phyloP scores from a whole-genome alignment of 2,888 invertebrate species.

The Drosophila parthenogenetica region DNA sequence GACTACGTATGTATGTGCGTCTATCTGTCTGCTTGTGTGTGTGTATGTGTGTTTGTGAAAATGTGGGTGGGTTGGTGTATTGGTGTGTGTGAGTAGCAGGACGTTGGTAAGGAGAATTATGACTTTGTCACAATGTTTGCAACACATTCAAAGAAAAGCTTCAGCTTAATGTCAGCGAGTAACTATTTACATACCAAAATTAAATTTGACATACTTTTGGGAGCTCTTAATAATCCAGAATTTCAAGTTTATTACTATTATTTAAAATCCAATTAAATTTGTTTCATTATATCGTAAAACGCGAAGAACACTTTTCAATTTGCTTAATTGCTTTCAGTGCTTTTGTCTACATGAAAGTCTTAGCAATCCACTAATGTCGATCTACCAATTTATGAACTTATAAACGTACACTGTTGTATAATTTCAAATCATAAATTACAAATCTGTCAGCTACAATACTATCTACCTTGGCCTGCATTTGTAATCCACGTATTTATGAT shows the following conservation, averaged over 20 bases:
- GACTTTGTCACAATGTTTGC: constrained; percentile 18
- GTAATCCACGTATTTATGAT: constrained; percentile 17
- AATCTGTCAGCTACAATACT: not conserved
- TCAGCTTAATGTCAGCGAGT: constrained; percentile 1
- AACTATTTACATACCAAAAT: constrained; percentile 5
- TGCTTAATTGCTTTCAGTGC: not conserved
- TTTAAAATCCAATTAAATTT: not conserved
- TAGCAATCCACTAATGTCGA: not conserved
- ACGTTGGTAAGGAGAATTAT: constrained; percentile 3
- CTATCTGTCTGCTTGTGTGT: not conserved
- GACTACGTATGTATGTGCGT: constrained; percentile 11
- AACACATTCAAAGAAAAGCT: constrained; percentile 14
- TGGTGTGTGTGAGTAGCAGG: constrained; percentile 14
- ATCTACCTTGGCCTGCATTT: not conserved
- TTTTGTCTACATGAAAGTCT: not conserved
- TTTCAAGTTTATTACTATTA: not conserved
- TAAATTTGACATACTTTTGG: constrained; percentile 12
- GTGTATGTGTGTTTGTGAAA: not conserved
- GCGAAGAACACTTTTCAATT: not conserved
- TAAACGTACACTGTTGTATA: not conserved
- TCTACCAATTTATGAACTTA: not conserved
- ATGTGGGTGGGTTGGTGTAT: constrained; percentile 3
- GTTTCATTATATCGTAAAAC: not conserved
- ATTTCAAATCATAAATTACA: not conserved
- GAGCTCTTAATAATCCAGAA: not conserved